These are phyloP conservation scores for Saccostrea echinata DNA, from an alignment of 1,140 invertebrate species.

Conservation along the genomic window DNA sequence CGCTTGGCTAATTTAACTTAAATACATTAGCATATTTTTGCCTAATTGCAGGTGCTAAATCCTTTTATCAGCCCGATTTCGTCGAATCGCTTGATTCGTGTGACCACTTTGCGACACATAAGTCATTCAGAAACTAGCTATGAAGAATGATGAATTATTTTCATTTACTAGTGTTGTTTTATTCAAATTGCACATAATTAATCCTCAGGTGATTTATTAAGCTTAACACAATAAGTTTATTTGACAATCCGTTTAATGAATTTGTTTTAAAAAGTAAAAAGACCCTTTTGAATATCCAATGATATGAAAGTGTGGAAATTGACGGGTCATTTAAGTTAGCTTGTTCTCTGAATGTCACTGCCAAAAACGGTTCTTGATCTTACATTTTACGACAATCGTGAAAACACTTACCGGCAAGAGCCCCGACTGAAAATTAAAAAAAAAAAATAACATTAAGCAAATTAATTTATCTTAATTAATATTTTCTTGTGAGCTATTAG, in stretches of 20 bases:
- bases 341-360: no score
- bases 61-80: not conserved
- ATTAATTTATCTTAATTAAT: not conserved
- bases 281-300: not conserved
- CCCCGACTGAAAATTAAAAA: constrained; percentile 19
- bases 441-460: not conserved
- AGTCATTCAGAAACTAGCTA: no score
- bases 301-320: not conserved
- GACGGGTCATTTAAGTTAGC: no score
- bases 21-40: constrained; percentile 21
- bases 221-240: not conserved
- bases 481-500: no score
- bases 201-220: not conserved
- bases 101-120: not conserved
- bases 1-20: not conserved
- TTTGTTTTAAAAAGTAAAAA: not conserved
- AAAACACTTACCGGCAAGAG: not conserved
- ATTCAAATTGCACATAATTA: not conserved
- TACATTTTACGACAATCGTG: no score
- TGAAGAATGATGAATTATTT: not conserved
- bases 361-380: no score
- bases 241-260: constrained; percentile 3
- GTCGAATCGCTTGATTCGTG: not conserved
- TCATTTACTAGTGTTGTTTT: not conserved
- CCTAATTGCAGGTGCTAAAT: not conserved